Evolutionary conservation across 2,113 vertebrate genomes (phyloP).

Genomic region (Pampusana beccarii): DNA sequence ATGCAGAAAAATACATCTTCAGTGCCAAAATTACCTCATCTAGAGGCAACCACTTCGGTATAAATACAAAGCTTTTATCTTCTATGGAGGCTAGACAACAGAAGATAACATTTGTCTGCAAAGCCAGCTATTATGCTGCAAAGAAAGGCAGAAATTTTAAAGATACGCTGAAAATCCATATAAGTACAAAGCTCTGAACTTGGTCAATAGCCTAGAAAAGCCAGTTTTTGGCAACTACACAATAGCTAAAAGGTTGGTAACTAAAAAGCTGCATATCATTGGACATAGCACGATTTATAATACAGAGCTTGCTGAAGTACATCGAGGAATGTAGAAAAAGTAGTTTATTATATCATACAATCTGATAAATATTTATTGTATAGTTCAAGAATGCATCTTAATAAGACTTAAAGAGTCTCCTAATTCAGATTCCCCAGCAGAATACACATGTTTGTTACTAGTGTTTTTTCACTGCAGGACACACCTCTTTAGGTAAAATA

Average conservation of each 20-base stretch:
- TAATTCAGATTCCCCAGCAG: not conserved
- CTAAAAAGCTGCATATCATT: fast-evolving
- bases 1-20: not conserved
- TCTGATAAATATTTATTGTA: not conserved
- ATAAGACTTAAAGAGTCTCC: not conserved
- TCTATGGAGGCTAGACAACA: not conserved
- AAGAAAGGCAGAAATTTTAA: not conserved
- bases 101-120: not conserved
- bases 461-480: not conserved
- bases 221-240: not conserved
- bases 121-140: not conserved
- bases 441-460: not conserved
- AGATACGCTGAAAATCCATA: not conserved
- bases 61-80: not conserved
- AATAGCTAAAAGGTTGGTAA: not conserved
- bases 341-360: not conserved
- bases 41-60: not conserved
- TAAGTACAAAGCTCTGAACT: not conserved
- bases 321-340: not conserved
- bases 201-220: not conserved
- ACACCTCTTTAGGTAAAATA: not conserved
- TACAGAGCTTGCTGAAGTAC: not conserved
- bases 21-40: not conserved
- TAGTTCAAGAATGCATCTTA: not conserved
- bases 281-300: not conserved